Conservation (phyloP, 2,797 vertebrate species). For the Macropus fuliginosus region DNA sequence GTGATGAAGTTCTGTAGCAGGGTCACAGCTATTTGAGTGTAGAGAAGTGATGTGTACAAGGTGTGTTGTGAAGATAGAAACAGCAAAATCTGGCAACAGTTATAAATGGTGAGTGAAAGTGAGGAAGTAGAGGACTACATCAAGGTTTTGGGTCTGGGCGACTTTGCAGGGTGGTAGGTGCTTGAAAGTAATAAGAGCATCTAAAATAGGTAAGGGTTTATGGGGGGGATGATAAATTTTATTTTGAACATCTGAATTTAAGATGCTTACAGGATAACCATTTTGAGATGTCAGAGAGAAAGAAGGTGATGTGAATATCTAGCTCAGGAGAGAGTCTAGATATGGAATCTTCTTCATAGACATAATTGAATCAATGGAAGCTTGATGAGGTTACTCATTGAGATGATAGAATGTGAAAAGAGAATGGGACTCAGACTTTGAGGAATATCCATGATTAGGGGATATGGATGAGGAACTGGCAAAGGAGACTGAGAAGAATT, state of each 20-base stretch:
- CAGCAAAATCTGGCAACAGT: neutral
- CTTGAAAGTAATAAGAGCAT: neutral
- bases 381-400: neutral
- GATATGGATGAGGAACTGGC: neutral
- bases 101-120: neutral
- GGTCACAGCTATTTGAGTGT: neutral
- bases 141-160: neutral
- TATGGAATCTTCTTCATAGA: neutral
- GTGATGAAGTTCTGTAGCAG: neutral
- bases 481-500: neutral
- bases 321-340: neutral
- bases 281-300: neutral
- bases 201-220: neutral
- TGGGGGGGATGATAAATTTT: neutral
- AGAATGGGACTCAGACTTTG: neutral
- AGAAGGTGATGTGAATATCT: neutral
- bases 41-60: neutral
- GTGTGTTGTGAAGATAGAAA: neutral
- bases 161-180: neutral
- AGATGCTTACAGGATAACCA: neutral
- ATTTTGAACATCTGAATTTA: neutral
- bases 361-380: neutral
- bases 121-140: neutral
- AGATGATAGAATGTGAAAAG: neutral
- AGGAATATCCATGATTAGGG: neutral